phyloP scores from a whole-genome alignment of 2,888 invertebrate species.

The Lasioglossum oenotherae region DNA sequence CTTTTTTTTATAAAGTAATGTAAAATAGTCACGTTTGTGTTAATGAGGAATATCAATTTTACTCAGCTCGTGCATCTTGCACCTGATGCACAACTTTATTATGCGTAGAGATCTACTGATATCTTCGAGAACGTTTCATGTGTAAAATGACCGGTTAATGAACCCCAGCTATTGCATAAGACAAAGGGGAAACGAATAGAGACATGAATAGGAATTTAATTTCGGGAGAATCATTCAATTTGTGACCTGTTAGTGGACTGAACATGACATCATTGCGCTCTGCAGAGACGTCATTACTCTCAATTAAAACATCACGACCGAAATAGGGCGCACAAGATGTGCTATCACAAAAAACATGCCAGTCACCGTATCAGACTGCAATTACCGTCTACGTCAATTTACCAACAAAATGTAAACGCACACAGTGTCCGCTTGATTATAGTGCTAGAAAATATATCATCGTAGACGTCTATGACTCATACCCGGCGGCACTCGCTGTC shows the following conservation, averaged over 20 bases:
- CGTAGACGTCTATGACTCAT: conserved; percentile 34
- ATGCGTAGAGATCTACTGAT: not conserved
- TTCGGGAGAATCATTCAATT: not conserved
- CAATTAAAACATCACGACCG: conserved; percentile 22
- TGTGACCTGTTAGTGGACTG: not conserved
- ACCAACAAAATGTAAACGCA: conserved; percentile 22
- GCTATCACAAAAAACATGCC: conserved; percentile 50
- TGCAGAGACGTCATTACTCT: conserved; percentile 1
- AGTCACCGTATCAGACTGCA: conserved; percentile 47
- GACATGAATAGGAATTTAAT: not conserved
- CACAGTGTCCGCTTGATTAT: conserved; percentile 34
- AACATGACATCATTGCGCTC: not conserved
- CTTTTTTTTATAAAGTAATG: too few species aligned
- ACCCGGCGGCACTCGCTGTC: conserved; percentile 9
- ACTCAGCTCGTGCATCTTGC: not conserved
- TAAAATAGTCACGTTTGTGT: too few species aligned
- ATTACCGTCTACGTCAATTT: conserved; percentile 44
- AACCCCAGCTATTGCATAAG: not conserved
- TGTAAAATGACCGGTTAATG: not conserved
- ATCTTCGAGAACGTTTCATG: not conserved
- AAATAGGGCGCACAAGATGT: conserved; percentile 23
- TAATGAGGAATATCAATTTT: too few species aligned
- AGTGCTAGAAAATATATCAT: conserved; percentile 50
- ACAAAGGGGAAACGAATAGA: too few species aligned
- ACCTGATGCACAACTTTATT: not conserved